Base-by-base conservation (phyloP, 2,113 vertebrate genomes). In the Embiotoca jacksoni region DNA sequence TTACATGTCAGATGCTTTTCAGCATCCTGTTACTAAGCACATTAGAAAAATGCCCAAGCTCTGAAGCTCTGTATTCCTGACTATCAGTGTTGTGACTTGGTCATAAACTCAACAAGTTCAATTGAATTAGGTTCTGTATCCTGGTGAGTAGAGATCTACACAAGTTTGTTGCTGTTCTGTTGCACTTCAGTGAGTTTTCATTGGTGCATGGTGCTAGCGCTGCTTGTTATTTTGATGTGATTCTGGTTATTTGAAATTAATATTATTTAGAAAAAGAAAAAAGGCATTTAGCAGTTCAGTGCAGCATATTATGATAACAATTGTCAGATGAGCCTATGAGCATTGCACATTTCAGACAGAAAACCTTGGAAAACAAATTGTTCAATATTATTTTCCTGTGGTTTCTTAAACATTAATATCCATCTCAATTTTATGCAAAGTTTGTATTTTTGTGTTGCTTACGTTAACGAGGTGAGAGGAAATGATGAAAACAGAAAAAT, bases 1-100 rank as follows among this genome's bases (percentile, higher is more conserved):
- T 90, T 83, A 77, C 64, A 57, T 64, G 39, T 57, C 74, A 81
- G 72, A 83, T 80, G 36, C 54, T 66, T 68, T 76, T 86, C 58
- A 82, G 81, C 77, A 72, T 83, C 77, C 31, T 50, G 59, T 89
- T 84, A 81, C 71, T 13, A 53, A 64, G 58, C 41, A 74, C 56
- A 41, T n/a, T n/a, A 57, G 54, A 77, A 76, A 50, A 75, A 55
- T 70, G 13, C 58, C 75, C 39, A 46, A 7, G 31, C 64, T 50
- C 36, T 56, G 61, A 75, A 64, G 62, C 63, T 66, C 16, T 36
- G 47, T 78, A 78, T 73, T 86, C 14, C 44, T 41, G 73, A 67
- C 68, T 61, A 15, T 67, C 60, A 67, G 30, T 53, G 72, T 58
- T 69, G 44, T 74, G 33, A 72, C 53, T 53, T 8, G 6, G 65